Percentiles rank a stretch among this genome's conserved stretches.
phyloP scores from a whole-genome alignment of 2,113 vertebrate species.

The Hystrix cristata region DNA sequence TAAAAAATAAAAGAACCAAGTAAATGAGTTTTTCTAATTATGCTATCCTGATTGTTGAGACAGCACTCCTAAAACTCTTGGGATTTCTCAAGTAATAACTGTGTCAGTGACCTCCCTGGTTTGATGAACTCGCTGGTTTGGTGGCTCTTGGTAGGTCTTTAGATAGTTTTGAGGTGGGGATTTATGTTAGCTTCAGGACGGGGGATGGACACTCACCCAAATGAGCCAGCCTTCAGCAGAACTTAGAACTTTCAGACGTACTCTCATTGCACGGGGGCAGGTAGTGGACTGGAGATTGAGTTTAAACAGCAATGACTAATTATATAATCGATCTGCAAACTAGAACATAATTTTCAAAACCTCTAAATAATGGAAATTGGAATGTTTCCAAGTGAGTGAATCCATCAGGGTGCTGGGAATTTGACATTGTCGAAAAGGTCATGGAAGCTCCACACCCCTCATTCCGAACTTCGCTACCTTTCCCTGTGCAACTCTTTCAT shows the following conservation, averaged over 20 bases:
- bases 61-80: neutral
- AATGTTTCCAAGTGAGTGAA: neutral
- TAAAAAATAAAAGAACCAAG: neutral
- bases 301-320: neutral
- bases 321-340: neutral
- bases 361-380: neutral
- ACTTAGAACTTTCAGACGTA: neutral
- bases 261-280: fast-evolving
- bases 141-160: fast-evolving
- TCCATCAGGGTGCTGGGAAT: neutral
- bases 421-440: fast-evolving
- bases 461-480: neutral
- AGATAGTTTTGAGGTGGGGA: neutral
- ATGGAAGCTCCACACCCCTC: fast-evolving
- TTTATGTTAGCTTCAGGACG: neutral
- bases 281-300: neutral
- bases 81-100: neutral
- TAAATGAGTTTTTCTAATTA: neutral
- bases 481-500: no score
- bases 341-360: neutral
- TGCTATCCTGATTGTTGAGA: neutral
- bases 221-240: neutral
- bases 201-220: fast-evolving
- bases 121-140: neutral
- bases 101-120: fast-evolving